phyloP scores from a whole-genome alignment of 2,113 vertebrate genomes.

The Neomonachus schauinslandi region DNA sequence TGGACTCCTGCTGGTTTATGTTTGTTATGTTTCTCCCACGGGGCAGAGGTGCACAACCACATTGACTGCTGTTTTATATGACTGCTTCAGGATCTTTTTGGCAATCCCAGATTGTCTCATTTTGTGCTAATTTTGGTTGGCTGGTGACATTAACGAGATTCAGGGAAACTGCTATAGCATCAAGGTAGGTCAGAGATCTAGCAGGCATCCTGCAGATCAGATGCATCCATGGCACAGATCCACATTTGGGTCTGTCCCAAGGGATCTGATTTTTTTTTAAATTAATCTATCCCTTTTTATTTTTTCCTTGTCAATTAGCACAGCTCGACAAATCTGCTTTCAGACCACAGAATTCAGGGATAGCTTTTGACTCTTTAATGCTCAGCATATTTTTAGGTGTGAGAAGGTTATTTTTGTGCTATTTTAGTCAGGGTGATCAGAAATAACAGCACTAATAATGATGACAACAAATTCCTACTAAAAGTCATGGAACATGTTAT shows the following conservation, averaged over 20 bases:
- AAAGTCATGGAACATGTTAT: neutral
- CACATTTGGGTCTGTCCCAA: neutral
- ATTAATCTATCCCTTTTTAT: neutral
- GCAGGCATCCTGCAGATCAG: conserved; percentile 34
- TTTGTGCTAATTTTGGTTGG: conserved; percentile 4
- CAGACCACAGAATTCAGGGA: neutral
- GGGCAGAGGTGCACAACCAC: neutral
- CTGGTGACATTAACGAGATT: conserved; percentile 22
- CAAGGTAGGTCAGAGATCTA: neutral
- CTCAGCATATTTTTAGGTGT: neutral
- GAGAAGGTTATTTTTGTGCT: neutral
- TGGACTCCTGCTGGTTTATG: neutral
- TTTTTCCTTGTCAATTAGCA: neutral
- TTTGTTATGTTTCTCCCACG: neutral
- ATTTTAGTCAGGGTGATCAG: neutral
- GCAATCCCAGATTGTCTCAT: neutral
- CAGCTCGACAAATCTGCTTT: neutral
- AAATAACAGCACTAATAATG: neutral
- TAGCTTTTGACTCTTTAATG: neutral
- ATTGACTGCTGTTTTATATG: neutral
- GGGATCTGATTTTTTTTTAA: neutral
- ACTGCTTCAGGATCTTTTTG: neutral
- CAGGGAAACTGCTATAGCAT: neutral
- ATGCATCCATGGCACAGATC: neutral
- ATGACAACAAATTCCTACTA: neutral